Evolutionary conservation across 2,113 vertebrate species (phyloP).

Genomic region (Equus przewalskii): DNA sequence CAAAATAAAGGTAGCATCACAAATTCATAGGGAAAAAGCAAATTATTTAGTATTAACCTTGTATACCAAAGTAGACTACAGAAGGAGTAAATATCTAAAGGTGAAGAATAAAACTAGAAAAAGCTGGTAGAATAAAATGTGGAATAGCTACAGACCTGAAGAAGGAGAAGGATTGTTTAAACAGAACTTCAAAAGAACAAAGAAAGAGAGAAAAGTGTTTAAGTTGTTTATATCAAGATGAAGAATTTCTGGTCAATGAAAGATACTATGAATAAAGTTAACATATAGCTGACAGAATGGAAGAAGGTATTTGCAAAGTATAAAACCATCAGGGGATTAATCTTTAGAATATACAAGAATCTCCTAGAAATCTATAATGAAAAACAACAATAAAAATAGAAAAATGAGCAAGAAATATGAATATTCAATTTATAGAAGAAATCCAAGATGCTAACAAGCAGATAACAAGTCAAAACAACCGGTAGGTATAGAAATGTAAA

Average conservation of each 20-base stretch:
- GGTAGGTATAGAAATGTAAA: background rate
- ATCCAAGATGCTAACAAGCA: background rate
- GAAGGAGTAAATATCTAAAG: background rate
- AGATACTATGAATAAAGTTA: background rate
- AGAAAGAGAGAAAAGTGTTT: background rate
- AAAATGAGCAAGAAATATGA: background rate
- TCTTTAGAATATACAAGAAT: background rate
- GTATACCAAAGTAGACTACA: background rate
- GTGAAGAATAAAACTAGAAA: background rate
- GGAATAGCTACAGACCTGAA: background rate
- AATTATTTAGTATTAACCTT: background rate
- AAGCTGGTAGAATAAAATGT: background rate
- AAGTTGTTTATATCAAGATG: background rate
- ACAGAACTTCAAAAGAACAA: conserved; percentile 9
- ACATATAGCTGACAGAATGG: background rate
- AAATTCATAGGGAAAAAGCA: background rate
- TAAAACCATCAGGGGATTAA: background rate
- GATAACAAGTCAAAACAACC: background rate
- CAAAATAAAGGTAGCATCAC: background rate
- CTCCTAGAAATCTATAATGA: background rate
- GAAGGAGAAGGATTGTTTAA: background rate
- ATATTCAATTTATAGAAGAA: background rate
- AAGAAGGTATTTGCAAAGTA: background rate
- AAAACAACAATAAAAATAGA: background rate
- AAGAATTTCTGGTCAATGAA: background rate